Evolutionary conservation across 1,140 invertebrate genomes (phyloP).

Genomic region (Temnothorax nylanderi): DNA sequence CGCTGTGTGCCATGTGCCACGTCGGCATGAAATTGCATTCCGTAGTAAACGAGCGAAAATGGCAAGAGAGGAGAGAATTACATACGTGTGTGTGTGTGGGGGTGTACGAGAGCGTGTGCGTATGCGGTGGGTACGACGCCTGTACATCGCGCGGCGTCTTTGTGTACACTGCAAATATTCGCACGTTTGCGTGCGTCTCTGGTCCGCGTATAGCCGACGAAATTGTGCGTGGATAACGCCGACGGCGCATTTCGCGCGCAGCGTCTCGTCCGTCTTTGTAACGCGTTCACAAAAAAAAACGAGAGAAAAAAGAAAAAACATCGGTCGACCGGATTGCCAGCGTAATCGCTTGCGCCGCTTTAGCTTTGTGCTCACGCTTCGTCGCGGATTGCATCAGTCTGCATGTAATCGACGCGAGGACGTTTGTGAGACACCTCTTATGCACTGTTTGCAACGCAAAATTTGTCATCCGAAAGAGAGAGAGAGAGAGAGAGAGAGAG

Average conservation of each 20-base stretch:
- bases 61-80: slow-evolving; percentile 28
- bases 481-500: not conserved
- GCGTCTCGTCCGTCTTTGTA: slow-evolving; percentile 37
- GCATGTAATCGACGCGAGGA: not conserved
- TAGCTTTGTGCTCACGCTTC: slow-evolving; percentile 22
- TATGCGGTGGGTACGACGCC: not conserved
- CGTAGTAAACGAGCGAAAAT: slow-evolving; percentile 76
- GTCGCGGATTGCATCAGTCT: slow-evolving; percentile 20
- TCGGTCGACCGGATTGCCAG: not conserved
- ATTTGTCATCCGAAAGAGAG: not conserved
- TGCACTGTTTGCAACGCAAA: not conserved
- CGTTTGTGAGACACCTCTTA: not conserved
- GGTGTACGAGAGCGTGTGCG: not conserved
- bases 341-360: slow-evolving; percentile 10
- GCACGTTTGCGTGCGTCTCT: slow-evolving; percentile 27
- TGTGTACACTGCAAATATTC: slow-evolving; percentile 64
- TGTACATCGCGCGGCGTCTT: not conserved
- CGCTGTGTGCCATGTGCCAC: slow-evolving; percentile 44
- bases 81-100: not conserved
- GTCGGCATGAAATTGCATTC: slow-evolving; percentile 76
- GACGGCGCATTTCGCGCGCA: slow-evolving; percentile 17
- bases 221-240: slow-evolving; percentile 55
- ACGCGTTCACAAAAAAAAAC: not conserved
- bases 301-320: not conserved
- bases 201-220: slow-evolving; percentile 30